Evolutionary conservation across 2,797 vertebrate species (phyloP).

Genomic region (Caiman crocodilus): DNA sequence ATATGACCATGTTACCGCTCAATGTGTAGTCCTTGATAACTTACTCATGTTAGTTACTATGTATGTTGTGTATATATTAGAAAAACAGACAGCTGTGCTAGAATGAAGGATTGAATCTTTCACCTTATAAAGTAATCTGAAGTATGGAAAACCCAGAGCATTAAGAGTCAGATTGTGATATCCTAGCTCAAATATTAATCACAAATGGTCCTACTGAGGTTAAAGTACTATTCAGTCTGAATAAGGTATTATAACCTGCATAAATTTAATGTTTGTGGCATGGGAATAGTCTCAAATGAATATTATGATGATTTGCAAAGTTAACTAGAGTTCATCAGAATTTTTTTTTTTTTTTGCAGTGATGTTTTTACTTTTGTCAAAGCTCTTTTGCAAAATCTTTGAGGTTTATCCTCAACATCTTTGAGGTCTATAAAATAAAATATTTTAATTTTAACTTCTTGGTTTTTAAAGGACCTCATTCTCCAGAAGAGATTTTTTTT

Average conservation of each 20-base stretch:
- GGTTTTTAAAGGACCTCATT: neutral
- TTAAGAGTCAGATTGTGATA: no score
- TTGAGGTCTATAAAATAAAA: neutral
- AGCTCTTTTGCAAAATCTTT: neutral
- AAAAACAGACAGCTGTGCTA: neutral
- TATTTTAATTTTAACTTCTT: neutral
- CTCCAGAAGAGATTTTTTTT: neutral
- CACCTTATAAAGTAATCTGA: no score
- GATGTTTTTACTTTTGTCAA: neutral
- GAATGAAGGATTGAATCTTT: neutral
- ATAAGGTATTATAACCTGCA: neutral
- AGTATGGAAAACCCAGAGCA: no score
- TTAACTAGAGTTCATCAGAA: accelerated
- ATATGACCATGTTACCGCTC: neutral
- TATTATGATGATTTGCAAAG: neutral
- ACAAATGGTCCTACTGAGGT: neutral
- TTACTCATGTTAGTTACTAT: neutral
- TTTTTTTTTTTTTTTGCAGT: accelerated
- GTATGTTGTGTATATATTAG: neutral
- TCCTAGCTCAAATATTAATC: neutral
- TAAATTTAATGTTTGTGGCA: neutral
- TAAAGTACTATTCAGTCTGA: neutral
- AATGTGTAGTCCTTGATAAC: neutral
- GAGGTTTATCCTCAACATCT: neutral
- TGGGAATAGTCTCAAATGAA: neutral